A percentile compares a stretch with the other conserved stretches of the same genome.
These are phyloP conservation scores for Torymus texanus DNA, from an alignment of 2,888 invertebrate species.

Conservation along the genomic window DNA sequence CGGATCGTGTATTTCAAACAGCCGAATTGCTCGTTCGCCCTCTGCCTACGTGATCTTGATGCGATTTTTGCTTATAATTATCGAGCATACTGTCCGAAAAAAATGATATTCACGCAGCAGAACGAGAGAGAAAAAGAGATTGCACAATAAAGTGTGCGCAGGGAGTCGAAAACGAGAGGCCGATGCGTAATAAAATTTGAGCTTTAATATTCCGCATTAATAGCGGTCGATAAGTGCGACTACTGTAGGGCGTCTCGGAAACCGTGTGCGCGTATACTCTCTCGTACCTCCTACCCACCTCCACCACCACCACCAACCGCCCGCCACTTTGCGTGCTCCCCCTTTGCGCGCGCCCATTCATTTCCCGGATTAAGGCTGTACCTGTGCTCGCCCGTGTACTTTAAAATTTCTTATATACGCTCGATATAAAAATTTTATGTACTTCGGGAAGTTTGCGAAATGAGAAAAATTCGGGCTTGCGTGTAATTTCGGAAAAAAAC, in stretches of 20 bases:
- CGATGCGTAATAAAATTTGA: conserved; percentile 57
- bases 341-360: conserved; percentile 42
- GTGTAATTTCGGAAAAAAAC: conserved; percentile 30
- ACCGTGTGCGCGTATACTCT: too few relatives aligned
- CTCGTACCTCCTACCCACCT: neutral
- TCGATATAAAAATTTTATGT: conserved; percentile 55
- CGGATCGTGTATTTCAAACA: conserved; percentile 30
- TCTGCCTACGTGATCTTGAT: neutral
- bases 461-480: conserved; percentile 41
- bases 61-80: conserved; percentile 46
- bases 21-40: neutral
- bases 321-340: neutral
- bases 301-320: neutral
- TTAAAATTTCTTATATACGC: conserved; percentile 53
- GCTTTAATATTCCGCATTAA: conserved; percentile 57
- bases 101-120: neutral
- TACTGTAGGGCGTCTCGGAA: conserved; percentile 48
- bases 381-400: conserved; percentile 47
- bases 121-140: neutral
- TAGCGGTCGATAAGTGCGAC: conserved; percentile 58
- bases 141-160: conserved; percentile 30
- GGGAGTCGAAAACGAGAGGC: conserved; percentile 23
- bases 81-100: neutral
- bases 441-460: conserved; percentile 44
- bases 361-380: conserved; percentile 59